Conservation (phyloP, 1,140 invertebrate species). For the Drosophila repleta region DNA sequence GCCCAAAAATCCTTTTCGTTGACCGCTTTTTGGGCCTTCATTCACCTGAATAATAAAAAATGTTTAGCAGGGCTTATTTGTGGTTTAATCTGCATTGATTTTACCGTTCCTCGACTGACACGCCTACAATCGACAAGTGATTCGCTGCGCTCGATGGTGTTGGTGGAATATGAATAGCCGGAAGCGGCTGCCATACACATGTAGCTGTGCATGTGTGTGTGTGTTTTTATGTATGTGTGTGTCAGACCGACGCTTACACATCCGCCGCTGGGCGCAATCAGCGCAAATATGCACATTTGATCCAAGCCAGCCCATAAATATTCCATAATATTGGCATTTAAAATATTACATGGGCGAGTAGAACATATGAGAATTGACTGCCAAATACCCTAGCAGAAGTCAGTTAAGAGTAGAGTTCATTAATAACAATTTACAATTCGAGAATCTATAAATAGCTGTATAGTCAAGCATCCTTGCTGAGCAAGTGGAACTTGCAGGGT, state of each 20-base stretch:
- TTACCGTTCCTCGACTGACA: conserved; percentile 5
- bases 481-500: not conserved
- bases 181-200: conserved; percentile 44
- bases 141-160: conserved; percentile 26
- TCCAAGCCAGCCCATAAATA: conserved; percentile 54
- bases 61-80: not conserved
- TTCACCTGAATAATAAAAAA: conserved; percentile 4
- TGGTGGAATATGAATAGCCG: conserved; percentile 40
- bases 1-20: not conserved
- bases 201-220: not conserved
- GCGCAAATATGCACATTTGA: conserved; percentile 58
- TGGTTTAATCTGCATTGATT: conserved; percentile 18
- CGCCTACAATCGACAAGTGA: not conserved
- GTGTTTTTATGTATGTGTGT: conserved; percentile 2
- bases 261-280: conserved; percentile 53
- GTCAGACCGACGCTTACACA: conserved; percentile 26
- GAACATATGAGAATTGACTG: not conserved
- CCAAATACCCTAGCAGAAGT: not conserved
- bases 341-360: not conserved
- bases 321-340: conserved; percentile 43
- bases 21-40: conserved; percentile 1
- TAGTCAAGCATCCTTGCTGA: not conserved
- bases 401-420: not conserved
- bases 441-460: not conserved
- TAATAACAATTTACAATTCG: no score